Conservation (phyloP, 2,888 invertebrate genomes). For the Pardosa pseudoannulata region DNA sequence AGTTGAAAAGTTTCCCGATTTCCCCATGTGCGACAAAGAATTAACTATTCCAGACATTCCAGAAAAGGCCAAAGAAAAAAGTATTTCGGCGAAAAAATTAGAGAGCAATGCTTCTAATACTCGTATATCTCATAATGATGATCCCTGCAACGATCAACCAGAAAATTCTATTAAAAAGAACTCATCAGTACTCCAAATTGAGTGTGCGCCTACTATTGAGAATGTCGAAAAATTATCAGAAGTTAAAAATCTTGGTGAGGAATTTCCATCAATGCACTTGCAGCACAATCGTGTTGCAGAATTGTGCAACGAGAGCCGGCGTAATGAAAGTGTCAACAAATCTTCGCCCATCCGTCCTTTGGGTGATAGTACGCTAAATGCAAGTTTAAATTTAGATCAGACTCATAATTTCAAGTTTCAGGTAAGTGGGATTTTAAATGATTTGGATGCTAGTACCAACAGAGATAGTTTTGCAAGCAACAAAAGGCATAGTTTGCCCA, state of each 20-base stretch:
- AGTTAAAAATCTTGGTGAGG: not conserved
- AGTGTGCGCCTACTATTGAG: no score
- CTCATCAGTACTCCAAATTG: no score
- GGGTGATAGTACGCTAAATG: constrained; percentile 39
- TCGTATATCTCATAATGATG: no score
- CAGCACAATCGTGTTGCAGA: constrained; percentile 7
- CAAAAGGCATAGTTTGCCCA: constrained; percentile 37
- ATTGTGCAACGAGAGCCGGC: not conserved
- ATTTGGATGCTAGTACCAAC: constrained; percentile 66
- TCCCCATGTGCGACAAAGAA: not conserved
- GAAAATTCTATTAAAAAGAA: no score
- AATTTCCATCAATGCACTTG: not conserved
- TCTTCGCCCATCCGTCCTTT: constrained; percentile 18
- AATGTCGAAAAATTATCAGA: no score
- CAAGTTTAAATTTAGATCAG: constrained; percentile 41
- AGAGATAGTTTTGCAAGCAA: constrained; percentile 7
- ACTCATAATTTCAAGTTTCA: constrained; percentile 67
- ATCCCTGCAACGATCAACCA: no score
- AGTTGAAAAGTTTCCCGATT: constrained; percentile 72
- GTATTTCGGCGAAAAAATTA: no score
- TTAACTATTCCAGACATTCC: not conserved
- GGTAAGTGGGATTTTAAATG: constrained; percentile 73
- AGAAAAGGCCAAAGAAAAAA: not conserved
- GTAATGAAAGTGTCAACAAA: not conserved
- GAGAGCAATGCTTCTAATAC: no score